phyloP scores from a whole-genome alignment of 2,888 invertebrate species.

The Folsomia manolachei region DNA sequence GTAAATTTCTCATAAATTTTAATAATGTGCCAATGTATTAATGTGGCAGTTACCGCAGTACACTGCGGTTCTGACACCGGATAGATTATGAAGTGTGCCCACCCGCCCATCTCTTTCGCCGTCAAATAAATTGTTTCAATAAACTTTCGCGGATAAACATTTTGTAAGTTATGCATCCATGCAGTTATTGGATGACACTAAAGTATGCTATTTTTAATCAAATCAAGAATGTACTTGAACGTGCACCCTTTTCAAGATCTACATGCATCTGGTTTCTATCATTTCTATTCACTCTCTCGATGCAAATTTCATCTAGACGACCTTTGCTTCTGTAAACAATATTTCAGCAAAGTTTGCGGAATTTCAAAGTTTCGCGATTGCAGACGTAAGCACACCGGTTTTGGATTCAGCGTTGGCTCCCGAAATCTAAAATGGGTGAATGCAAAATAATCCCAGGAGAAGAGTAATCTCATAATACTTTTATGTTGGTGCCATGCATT shows the following conservation, averaged over 20 bases:
- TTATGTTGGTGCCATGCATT: not conserved
- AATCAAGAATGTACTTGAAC: no score
- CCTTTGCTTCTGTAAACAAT: constrained; percentile 17
- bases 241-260: no score
- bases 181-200: no score
- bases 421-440: not conserved
- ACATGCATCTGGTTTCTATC: constrained; percentile 13
- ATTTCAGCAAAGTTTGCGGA: not conserved
- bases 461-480: no score
- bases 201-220: no score
- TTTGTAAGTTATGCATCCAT: no score
- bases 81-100: no score
- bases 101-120: no score
- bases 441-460: not conserved
- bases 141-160: no score
- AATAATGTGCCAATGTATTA: not conserved
- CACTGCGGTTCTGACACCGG: no score
- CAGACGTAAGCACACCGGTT: not conserved
- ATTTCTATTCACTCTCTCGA: no score
- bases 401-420: not conserved
- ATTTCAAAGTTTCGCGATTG: not conserved
- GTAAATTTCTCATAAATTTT: not conserved
- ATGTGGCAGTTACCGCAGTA: not conserved
- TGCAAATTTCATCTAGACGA: not conserved
- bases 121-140: no score